Evolutionary conservation across 2,888 invertebrate genomes (phyloP).

Genomic region (Antheraea assamensis): DNA sequence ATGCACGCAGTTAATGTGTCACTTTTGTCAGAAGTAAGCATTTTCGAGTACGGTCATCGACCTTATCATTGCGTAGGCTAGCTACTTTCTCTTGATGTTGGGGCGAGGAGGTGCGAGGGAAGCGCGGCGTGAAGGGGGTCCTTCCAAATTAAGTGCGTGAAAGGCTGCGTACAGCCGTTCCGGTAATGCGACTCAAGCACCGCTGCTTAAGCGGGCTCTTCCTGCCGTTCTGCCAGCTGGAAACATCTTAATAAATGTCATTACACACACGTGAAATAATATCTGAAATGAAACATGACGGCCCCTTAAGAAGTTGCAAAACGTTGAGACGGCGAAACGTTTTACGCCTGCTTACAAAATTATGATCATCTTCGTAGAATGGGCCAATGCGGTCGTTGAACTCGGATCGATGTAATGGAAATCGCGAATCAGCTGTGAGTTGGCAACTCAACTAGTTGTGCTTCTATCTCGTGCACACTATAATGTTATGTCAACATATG

Average conservation of each 20-base stretch:
- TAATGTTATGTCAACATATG: background rate
- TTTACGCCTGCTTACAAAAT: constrained; percentile 46
- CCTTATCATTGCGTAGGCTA: constrained; percentile 81
- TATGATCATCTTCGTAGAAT: constrained; percentile 51
- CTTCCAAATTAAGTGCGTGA: constrained; percentile 81
- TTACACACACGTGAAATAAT: constrained; percentile 12
- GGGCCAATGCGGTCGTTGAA: constrained; percentile 60
- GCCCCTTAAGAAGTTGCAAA: constrained; percentile 20
- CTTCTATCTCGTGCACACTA: constrained; percentile 5
- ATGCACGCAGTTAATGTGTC: constrained; percentile 76
- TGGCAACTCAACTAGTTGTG: constrained; percentile 32
- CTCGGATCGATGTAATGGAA: constrained; percentile 53
- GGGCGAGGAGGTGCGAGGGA: constrained; percentile 58
- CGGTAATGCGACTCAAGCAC: constrained; percentile 46
- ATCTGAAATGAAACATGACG: background rate
- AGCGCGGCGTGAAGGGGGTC: constrained; percentile 70
- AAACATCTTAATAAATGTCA: constrained; percentile 13
- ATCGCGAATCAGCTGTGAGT: constrained; percentile 56
- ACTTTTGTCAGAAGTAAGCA: constrained; percentile 79
- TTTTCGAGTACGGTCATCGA: constrained; percentile 80
- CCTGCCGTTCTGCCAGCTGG: constrained; percentile 37
- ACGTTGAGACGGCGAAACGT: constrained; percentile 31
- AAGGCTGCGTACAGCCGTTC: constrained; percentile 72
- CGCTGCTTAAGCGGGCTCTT: constrained; percentile 41
- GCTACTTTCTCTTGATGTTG: constrained; percentile 79